phyloP scores from a whole-genome alignment of 2,888 invertebrate genomes.

The Eupithecia exiguata region DNA sequence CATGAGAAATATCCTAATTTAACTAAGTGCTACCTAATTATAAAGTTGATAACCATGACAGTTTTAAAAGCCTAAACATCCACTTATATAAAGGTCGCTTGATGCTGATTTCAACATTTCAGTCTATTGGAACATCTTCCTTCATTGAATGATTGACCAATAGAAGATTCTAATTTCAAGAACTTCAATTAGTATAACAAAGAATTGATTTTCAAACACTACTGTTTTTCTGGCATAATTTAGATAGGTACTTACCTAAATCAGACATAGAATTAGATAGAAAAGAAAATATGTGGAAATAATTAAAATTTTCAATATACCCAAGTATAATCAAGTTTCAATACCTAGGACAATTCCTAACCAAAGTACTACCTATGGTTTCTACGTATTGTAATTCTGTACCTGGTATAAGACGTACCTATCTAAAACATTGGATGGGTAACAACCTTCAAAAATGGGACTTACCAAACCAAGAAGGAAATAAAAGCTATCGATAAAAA shows the following conservation, averaged over 20 bases:
- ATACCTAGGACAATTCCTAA: not conserved
- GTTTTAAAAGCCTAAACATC: not conserved
- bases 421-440: not conserved
- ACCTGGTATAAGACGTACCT: not conserved
- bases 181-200: not conserved
- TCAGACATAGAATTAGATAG: not conserved
- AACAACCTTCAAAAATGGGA: not conserved
- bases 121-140: not conserved
- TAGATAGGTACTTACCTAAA: not conserved
- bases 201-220: not conserved
- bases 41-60: too few relatives aligned
- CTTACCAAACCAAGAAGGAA: not conserved
- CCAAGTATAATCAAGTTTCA: not conserved
- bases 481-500: not conserved
- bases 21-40: not conserved
- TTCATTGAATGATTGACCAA: not conserved
- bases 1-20: not conserved
- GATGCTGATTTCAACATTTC: not conserved
- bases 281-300: too few relatives aligned
- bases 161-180: not conserved
- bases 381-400: not conserved
- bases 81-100: not conserved
- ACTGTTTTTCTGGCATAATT: not conserved
- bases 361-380: not conserved
- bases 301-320: too few relatives aligned